Percentiles rank a stretch among this genome's conserved stretches.
These are phyloP conservation scores for Molothrus aeneus DNA, from an alignment of 2,797 vertebrate species.

Conservation along the genomic window DNA sequence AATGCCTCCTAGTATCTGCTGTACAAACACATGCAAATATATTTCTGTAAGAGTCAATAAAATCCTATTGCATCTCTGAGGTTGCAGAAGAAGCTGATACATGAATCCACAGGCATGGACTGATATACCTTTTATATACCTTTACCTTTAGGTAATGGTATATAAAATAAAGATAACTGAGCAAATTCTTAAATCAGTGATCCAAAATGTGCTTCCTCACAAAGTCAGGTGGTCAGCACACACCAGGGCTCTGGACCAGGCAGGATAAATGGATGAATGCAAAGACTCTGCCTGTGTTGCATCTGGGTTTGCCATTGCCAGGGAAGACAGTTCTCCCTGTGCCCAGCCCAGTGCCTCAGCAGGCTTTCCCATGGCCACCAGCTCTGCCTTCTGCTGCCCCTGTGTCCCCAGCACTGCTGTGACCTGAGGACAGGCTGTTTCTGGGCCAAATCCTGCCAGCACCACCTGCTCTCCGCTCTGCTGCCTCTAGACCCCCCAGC, in stretches of 20 bases:
- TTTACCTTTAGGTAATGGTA: not conserved
- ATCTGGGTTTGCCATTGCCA: fast-evolving
- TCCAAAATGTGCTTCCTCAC: not conserved
- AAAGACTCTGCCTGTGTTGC: fast-evolving
- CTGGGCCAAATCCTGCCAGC: not conserved
- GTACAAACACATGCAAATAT: not conserved
- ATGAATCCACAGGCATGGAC: not conserved
- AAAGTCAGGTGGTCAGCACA: not conserved
- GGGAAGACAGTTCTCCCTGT: not conserved
- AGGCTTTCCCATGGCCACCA: fast-evolving
- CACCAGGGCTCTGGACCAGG: not conserved
- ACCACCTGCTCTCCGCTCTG: not conserved
- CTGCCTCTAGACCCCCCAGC: not conserved
- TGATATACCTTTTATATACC: not conserved
- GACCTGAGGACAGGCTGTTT: fast-evolving
- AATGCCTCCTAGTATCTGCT: not conserved
- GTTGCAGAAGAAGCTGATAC: not conserved
- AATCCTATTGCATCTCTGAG: not conserved
- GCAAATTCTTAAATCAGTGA: not conserved
- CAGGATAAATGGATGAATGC: not conserved
- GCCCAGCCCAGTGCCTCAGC: not conserved
- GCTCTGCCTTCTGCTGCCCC: not conserved
- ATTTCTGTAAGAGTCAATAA: not conserved
- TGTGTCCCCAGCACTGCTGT: not conserved
- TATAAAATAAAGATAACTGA: not conserved